A percentile compares a stretch with the other conserved stretches of the same genome.
phyloP scores from a whole-genome alignment of 2,888 invertebrate species.

The Morpho achilles region DNA sequence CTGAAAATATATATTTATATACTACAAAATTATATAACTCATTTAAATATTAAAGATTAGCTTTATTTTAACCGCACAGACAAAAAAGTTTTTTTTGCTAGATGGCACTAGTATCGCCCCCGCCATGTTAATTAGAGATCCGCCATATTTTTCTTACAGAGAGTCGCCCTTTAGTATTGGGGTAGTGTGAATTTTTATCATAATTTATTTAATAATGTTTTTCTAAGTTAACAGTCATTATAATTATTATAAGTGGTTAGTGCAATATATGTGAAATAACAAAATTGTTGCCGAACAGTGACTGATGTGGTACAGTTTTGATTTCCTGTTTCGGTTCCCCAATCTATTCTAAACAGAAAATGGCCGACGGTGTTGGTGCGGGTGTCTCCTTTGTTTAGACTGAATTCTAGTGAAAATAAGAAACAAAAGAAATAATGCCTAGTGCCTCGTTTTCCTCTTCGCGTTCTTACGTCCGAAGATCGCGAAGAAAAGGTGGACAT shows the following conservation, averaged over 20 bases:
- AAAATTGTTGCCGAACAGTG: conserved; percentile 39
- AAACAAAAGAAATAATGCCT: conserved; percentile 87
- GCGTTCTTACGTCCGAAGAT: conserved; percentile 94
- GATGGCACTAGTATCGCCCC: conserved; percentile 50
- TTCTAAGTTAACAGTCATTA: conserved; percentile 58
- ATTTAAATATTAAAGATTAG: conserved; percentile 8
- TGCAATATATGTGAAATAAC: conserved; percentile 49
- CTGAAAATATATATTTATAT: no score
- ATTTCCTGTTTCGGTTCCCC: conserved; percentile 70
- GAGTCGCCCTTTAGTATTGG: conserved; percentile 68
- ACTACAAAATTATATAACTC: no score
- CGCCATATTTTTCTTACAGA: conserved; percentile 70
- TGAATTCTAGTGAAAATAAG: conserved; percentile 77
- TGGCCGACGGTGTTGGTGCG: conserved; percentile 89
- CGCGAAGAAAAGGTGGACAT: conserved; percentile 94
- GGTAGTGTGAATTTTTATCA: conserved; percentile 60
- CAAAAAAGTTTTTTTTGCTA: conserved; percentile 35
- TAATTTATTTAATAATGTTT: conserved; percentile 64
- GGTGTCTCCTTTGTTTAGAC: conserved; percentile 91
- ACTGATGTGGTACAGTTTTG: conserved; percentile 58
- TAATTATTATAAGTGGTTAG: conserved; percentile 61
- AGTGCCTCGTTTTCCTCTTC: conserved; percentile 96
- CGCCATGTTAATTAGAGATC: conserved; percentile 66
- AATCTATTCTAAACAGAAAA: conserved; percentile 85
- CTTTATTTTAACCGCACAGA: conserved; percentile 24